Conservation (phyloP, 2,113 vertebrate genomes). For the Ptychochromis oligacanthus region DNA sequence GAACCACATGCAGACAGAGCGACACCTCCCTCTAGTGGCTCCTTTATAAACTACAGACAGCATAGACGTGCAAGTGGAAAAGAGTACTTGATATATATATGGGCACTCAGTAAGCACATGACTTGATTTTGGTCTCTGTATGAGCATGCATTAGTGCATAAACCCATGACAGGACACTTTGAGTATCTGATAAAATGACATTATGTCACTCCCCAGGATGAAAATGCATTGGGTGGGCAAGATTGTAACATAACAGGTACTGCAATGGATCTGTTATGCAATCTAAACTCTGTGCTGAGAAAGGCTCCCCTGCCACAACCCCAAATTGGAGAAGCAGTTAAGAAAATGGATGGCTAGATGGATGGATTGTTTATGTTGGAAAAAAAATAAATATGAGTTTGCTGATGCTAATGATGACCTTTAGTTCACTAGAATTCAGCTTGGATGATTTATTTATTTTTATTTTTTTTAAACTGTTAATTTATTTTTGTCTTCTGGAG, state of each 20-base stretch:
- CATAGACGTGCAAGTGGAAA: background rate
- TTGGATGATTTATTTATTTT: background rate
- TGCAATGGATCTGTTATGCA: background rate
- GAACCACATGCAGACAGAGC: background rate
- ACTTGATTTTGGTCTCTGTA: background rate
- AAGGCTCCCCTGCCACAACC: background rate
- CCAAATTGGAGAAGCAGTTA: background rate
- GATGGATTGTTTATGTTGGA: no score
- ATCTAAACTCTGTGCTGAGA: background rate
- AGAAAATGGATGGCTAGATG: background rate
- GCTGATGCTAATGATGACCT: background rate
- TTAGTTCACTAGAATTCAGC: background rate
- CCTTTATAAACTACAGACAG: background rate
- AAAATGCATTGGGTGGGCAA: background rate
- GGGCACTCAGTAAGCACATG: background rate
- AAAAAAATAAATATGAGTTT: no score
- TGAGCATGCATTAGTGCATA: background rate
- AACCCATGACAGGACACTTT: background rate
- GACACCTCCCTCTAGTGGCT: background rate
- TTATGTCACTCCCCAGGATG: background rate
- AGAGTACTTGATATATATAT: no score
- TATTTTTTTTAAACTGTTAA: background rate
- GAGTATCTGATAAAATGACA: background rate
- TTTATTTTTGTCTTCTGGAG: background rate
- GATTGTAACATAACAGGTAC: background rate